Percentiles rank a stretch among this genome's conserved stretches.
phyloP scores from a whole-genome alignment of 2,888 invertebrate genomes.

The Dryococelus australis region DNA sequence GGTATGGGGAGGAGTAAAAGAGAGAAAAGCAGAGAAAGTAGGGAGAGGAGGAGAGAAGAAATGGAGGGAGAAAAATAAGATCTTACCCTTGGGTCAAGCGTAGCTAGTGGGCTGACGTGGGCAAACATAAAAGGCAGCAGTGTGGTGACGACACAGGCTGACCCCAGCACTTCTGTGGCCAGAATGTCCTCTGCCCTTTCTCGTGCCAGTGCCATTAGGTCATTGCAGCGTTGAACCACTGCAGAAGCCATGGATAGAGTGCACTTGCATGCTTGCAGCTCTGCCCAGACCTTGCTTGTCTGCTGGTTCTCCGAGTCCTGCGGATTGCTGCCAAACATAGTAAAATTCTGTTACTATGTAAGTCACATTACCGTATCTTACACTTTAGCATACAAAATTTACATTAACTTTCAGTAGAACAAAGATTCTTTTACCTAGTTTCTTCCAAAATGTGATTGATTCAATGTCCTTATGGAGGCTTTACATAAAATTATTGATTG shows the following conservation, averaged over 20 bases:
- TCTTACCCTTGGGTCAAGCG: slow-evolving; percentile 81
- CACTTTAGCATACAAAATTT: too few species aligned
- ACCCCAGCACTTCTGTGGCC: slow-evolving; percentile 64
- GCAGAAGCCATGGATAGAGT: slow-evolving; percentile 79
- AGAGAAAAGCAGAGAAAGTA: too few species aligned
- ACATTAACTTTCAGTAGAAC: too few species aligned
- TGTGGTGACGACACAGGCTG: slow-evolving; percentile 72
- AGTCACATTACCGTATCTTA: too few species aligned
- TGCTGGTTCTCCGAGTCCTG: slow-evolving; percentile 67
- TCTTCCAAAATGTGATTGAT: too few species aligned
- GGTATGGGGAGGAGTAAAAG: too few species aligned
- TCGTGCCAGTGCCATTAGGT: slow-evolving; percentile 78
- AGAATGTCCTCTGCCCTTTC: slow-evolving; percentile 66
- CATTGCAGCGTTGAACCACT: slow-evolving; percentile 78
- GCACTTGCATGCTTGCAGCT: slow-evolving; percentile 71
- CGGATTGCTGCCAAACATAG: slow-evolving; percentile 60
- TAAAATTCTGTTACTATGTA: slow-evolving; percentile 31
- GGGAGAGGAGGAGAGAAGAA: too few species aligned
- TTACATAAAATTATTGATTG: too few species aligned
- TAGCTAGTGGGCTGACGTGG: slow-evolving; percentile 81
- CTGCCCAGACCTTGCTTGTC: slow-evolving; percentile 65
- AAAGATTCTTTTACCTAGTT: too few species aligned
- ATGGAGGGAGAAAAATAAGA: too few species aligned
- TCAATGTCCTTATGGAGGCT: too few species aligned
- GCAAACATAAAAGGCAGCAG: slow-evolving; percentile 85